Evolutionary conservation across 1,140 invertebrate species (phyloP).

Genomic region (Meloidogyne floridensis): DNA sequence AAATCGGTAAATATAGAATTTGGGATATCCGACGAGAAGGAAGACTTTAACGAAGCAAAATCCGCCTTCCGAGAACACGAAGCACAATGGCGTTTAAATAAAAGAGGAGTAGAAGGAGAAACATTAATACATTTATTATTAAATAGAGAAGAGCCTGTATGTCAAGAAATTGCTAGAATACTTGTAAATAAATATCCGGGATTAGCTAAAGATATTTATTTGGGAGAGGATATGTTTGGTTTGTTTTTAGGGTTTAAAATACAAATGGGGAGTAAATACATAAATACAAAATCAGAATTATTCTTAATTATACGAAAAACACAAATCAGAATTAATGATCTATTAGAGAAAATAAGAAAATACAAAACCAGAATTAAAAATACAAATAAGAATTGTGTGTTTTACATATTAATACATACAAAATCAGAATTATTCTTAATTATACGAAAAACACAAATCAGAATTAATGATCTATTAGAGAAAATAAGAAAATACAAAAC

Average conservation of each 20-base stretch:
- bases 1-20: conserved; percentile 54
- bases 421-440: too few relatives aligned
- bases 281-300: conserved; percentile 2
- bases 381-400: too few relatives aligned
- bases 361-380: too few relatives aligned
- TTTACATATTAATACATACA: too few relatives aligned
- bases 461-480: too few relatives aligned
- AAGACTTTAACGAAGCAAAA: conserved; percentile 54
- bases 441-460: too few relatives aligned
- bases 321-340: too few relatives aligned
- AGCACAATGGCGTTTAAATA: conserved; percentile 95
- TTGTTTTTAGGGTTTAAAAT: conserved; percentile 42
- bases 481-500: too few relatives aligned
- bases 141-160: conserved; percentile 84
- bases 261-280: neutral
- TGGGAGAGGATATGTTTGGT: conserved; percentile 95
- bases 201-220: conserved; percentile 87
- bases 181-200: conserved; percentile 87
- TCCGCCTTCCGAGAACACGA: conserved; percentile 72
- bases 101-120: conserved; percentile 89
- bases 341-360: too few relatives aligned
- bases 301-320: neutral
- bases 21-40: conserved; percentile 53
- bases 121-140: conserved; percentile 89
- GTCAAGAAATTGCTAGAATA: conserved; percentile 83